phyloP scores from a whole-genome alignment of 2,113 vertebrate species.

The Muntiacus reevesi region DNA sequence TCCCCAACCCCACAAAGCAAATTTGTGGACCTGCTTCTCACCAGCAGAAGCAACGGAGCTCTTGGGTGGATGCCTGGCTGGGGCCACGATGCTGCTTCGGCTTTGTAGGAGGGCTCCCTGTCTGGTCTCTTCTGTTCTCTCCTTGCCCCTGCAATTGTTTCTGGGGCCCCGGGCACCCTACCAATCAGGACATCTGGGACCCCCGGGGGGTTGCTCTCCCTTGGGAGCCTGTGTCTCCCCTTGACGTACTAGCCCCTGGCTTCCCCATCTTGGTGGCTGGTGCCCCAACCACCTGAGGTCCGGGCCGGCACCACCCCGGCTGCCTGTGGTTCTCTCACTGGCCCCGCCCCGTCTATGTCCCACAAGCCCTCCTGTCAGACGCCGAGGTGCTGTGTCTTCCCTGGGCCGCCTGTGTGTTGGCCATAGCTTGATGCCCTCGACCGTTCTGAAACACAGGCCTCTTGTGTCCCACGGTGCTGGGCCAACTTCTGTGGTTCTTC shows the following conservation, averaged over 20 bases:
- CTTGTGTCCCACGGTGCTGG: neutral
- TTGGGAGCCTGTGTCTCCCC: neutral
- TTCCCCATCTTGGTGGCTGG: neutral
- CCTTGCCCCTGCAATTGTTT: neutral
- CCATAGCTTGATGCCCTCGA: neutral
- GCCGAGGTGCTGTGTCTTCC: fast-evolving
- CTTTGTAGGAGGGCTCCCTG: neutral
- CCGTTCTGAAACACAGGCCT: neutral
- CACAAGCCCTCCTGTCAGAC: too few relatives aligned
- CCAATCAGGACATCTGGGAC: fast-evolving
- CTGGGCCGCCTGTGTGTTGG: neutral
- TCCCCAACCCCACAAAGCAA: neutral
- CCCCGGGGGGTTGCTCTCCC: neutral
- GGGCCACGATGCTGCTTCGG: too few relatives aligned
- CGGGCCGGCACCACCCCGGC: fast-evolving
- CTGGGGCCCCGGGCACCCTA: fast-evolving
- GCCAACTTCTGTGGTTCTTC: neutral
- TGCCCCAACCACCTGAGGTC: neutral
- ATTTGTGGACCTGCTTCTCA: neutral
- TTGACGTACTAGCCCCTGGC: neutral
- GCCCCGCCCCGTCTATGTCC: neutral
- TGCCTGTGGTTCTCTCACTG: neutral
- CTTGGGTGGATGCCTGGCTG: neutral
- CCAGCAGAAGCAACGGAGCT: neutral
- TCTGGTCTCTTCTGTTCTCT: neutral